Evolutionary conservation across 1,140 invertebrate species (phyloP).

Genomic region (Psilanteris sp.): DNA sequence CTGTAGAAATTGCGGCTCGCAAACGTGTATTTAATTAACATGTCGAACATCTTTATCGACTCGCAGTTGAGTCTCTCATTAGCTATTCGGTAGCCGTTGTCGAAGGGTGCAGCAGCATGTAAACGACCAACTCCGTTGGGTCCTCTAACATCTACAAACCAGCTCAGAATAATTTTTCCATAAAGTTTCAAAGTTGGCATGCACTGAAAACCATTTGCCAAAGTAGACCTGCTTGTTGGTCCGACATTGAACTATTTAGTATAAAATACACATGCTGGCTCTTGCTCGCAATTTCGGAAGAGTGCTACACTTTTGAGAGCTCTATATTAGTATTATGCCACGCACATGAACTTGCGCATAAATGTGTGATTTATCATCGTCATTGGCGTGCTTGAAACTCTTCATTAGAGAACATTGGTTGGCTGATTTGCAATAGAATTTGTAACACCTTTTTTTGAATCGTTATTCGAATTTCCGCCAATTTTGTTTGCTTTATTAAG

Average conservation of each 20-base stretch:
- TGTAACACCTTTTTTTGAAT: no score
- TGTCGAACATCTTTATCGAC: constrained; percentile 52
- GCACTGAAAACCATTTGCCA: constrained; percentile 61
- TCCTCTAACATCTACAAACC: constrained; percentile 62
- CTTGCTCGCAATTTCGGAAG: constrained; percentile 69
- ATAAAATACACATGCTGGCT: constrained; percentile 68
- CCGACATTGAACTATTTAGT: constrained; percentile 71
- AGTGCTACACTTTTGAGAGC: constrained; percentile 59
- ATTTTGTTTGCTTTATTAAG: no score
- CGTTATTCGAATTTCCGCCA: no score
- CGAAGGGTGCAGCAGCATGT: constrained; percentile 27
- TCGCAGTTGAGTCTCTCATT: constrained; percentile 28
- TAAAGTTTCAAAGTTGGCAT: constrained; percentile 69
- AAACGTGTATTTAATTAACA: constrained; percentile 58
- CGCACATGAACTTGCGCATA: constrained; percentile 19
- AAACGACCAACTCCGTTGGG: constrained; percentile 40
- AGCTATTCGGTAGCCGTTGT: constrained; percentile 54
- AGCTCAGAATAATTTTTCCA: constrained; percentile 69
- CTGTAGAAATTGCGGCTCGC: constrained; percentile 1
- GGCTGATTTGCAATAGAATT: no score
- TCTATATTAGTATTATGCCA: constrained; percentile 45
- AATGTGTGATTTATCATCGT: constrained; percentile 25
- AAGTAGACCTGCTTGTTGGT: constrained; percentile 70
- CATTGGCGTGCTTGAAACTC: constrained; percentile 11
- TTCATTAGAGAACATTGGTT: constrained; percentile 7